Evolutionary conservation across 2,113 vertebrate genomes (phyloP), one percentile per base, ranked within the genome.

Genomic region (Scartelaos histophorus): DNA sequence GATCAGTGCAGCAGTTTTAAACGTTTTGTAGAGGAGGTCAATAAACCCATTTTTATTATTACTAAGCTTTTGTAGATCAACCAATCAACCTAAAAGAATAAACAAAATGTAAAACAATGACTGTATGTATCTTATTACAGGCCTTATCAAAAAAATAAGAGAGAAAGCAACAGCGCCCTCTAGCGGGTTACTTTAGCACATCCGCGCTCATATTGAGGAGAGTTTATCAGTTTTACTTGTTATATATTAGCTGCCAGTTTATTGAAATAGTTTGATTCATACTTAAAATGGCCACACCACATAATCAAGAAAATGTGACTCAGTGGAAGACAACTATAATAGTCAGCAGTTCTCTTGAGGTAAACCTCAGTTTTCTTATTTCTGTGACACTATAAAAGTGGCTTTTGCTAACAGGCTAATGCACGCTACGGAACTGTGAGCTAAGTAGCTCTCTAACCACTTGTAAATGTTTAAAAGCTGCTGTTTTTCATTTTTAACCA

Each of bases 301-400:
- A 57, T 0, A 0, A 46, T 57, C 22, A 2, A n/a, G 73, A 75
- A 60, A 22, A 13, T 3, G 22, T 13, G 45, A 15, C 71, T 82
- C 88, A 61, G n/a, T 97, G 96, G 96, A 88, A 77, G 85, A 96
- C 96, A 1, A 98, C 96, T 0, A 66, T 97, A 65, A 96, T 98
- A 66, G 74, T 96, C 74, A 98, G 94, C 60, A 72, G 92, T 1
- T 91, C 92, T 16, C 92, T 97, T 34, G 93, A 95, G 96, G 97
- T 96, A 60, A 61, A 61, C 7, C 0, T 15, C 4, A 16, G 7
- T 17, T 34, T 13, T 16, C 2, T 5, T 9, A 1, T 38, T 11
- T 67, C 15, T 57, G 69, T 25, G 47, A 51, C 6, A 17, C 16
- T 25, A 10, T 16, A 13, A 16, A 5, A 24, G 19, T 58, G 22